Conservation (phyloP, 2,888 invertebrate genomes). For the Melitaea athalia region DNA sequence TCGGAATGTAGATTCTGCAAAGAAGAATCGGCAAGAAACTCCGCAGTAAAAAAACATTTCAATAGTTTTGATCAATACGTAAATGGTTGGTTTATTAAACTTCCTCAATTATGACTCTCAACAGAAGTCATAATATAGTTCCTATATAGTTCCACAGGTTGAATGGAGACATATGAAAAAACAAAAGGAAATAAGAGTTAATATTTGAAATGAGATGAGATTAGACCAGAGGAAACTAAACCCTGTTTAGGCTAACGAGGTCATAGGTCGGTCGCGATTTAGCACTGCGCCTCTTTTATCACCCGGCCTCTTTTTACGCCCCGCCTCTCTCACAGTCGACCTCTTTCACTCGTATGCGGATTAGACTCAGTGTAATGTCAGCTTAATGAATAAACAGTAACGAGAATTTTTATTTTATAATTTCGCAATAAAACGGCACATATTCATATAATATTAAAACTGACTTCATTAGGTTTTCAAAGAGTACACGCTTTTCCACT, state of each 20-base stretch:
- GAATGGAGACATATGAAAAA: neutral
- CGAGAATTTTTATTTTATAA: constrained; percentile 1
- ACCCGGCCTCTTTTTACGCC: constrained; percentile 9
- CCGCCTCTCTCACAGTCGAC: constrained; percentile 1
- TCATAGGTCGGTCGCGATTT: constrained; percentile 45
- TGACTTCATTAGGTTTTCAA: constrained; percentile 8
- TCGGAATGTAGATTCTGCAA: too few relatives aligned
- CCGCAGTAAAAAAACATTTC: too few relatives aligned
- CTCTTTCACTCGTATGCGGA: constrained; percentile 20
- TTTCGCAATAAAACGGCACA: neutral
- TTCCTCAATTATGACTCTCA: too few relatives aligned
- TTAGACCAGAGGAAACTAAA: constrained; percentile 40
- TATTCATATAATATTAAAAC: neutral
- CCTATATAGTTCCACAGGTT: neutral
- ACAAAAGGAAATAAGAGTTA: constrained; percentile 2
- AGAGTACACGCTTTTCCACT: neutral
- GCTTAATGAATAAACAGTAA: constrained; percentile 11
- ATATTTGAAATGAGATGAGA: constrained; percentile 19
- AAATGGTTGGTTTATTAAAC: neutral
- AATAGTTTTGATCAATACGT: too few relatives aligned
- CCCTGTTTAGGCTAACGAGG: constrained; percentile 52
- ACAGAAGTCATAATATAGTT: neutral
- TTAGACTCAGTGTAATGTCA: constrained; percentile 6
- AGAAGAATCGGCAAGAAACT: too few relatives aligned
- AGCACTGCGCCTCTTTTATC: constrained; percentile 18